Percentiles rank a stretch among this genome's conserved stretches.
Evolutionary conservation across 2,797 vertebrate genomes (phyloP).

Genomic region (Clamator glandarius): DNA sequence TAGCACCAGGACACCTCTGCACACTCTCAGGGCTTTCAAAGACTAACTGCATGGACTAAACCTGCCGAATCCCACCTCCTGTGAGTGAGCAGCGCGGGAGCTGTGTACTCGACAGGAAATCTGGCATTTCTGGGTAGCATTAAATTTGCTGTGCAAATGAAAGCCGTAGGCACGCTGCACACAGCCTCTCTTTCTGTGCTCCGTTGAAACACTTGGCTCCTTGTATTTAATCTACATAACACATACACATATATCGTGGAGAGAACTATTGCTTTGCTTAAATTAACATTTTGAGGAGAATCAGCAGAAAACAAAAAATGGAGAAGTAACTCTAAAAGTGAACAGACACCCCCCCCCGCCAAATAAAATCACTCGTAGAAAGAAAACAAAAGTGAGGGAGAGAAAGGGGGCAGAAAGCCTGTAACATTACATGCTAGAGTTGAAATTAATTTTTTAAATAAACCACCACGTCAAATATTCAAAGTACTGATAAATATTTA

Average conservation of each 20-base stretch:
- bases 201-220: slow-evolving; percentile 1
- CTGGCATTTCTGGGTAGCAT: not conserved
- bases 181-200: not conserved
- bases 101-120: not conserved
- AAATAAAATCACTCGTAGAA: not conserved
- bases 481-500: slow-evolving; percentile 60
- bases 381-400: not conserved
- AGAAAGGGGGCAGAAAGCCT: not conserved
- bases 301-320: not conserved
- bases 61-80: not conserved
- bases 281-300: not conserved
- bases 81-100: not conserved
- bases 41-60: not conserved
- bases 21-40: rapidly evolving
- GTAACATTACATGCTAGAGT: not conserved
- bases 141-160: not conserved
- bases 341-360: not conserved
- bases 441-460: not conserved
- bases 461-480: not conserved
- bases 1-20: not conserved
- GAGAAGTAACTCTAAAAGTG: not conserved
- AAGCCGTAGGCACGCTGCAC: not conserved
- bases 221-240: not conserved
- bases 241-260: not conserved
- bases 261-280: not conserved